Base-by-base conservation (phyloP, 2,797 vertebrate species). In the Rhinophrynus dorsalis region DNA sequence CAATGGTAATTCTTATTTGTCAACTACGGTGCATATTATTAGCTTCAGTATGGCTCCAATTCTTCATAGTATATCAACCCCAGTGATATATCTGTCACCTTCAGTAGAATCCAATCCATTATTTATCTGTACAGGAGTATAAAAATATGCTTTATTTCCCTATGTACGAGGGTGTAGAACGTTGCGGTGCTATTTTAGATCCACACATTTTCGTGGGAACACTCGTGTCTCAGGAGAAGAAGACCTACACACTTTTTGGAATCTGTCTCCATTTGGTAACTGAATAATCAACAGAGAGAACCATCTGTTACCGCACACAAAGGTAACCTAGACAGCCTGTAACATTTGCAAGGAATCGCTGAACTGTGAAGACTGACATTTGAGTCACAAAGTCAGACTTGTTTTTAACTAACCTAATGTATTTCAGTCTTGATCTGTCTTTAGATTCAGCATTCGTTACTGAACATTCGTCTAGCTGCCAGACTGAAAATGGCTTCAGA, bases 381-480 rank as follows among this genome's bases (percentile, higher is more conserved):
- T 83, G 60, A 79, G 61, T 83, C 70, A 75, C 76, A 79, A 79
- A 84, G 79, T 78, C 63, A 74, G 76, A 74, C 70, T 81, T 80
- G 12, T 78, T 40, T 82, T 83, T 69, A 81, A 79, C 68, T 70
- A 82, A 82, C 60, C 77, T 79, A 77, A 81, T 80, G 73, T 23
- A 61, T 81, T 82, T 82, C 62, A 75, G 76, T 32, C 66, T 77
- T 77, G 67, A 78, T 79, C 72, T 75, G 62, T 76, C 66, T 79
- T 75, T 61, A 45, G 52, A 62, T 67, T 70, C 79, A 81, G 81
- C 75, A 75, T 79, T 30, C 13, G 29, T 48, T 29, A 17, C 23
- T 35, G 17, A 56, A 37, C 26, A 64, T 30, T 42, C 63, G 38
- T 26, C 38, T 54, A 18, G 9, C 42, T 5, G 11, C 13, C 11